Conservation (phyloP, 2,888 invertebrate genomes). For the Caenorhabditis drosophilae region DNA sequence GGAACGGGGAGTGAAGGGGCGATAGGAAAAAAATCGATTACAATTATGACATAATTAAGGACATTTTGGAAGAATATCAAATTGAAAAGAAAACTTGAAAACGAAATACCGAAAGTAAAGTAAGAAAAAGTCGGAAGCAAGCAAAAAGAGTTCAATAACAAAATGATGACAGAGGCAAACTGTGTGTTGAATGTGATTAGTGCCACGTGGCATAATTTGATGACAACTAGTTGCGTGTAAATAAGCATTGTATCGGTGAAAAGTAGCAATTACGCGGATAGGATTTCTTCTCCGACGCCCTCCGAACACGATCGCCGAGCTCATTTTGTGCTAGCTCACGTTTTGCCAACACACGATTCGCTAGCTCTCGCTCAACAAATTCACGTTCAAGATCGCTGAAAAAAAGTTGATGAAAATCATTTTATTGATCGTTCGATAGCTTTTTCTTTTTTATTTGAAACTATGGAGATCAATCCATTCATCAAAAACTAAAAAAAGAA, state of each 20-base stretch:
- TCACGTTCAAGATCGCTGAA: constrained; percentile 54
- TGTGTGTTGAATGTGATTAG: too few relatives aligned
- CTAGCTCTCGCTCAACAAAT: constrained; percentile 47
- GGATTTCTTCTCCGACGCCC: constrained; percentile 60
- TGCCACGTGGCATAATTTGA: too few relatives aligned
- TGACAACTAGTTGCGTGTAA: constrained; percentile 46
- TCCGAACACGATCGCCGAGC: constrained; percentile 43
- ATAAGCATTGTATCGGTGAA: constrained; percentile 61
- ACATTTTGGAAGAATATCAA: not conserved
- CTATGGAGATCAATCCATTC: not conserved
- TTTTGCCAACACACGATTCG: not conserved
- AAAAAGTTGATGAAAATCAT: constrained; percentile 6
- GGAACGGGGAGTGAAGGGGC: constrained; percentile 4
- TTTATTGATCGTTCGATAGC: too few relatives aligned
- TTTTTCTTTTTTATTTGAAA: not conserved
- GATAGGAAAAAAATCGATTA: constrained; percentile 9
- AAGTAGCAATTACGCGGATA: constrained; percentile 63
- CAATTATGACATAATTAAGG: constrained; percentile 30
- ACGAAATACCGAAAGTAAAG: not conserved
- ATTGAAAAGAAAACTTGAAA: not conserved
- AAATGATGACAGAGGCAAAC: too few relatives aligned
- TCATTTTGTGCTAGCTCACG: constrained; percentile 7
- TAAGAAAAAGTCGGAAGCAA: too few relatives aligned
- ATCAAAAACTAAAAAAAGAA: not conserved
- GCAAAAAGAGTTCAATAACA: too few relatives aligned